Conservation (phyloP, 1,140 invertebrate genomes). For the Ceratosolen fusciceps region DNA sequence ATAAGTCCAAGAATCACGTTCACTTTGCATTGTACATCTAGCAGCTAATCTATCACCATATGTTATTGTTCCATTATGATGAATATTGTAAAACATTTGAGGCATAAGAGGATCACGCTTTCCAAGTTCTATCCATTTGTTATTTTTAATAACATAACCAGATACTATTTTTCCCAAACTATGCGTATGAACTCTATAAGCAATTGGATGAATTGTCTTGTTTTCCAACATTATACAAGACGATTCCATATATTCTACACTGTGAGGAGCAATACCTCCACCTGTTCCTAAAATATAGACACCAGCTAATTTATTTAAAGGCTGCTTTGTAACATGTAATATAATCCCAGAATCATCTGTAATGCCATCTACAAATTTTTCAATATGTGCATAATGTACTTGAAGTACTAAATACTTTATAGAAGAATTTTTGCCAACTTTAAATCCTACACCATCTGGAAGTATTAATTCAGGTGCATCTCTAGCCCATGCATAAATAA, state of each 20-base stretch:
- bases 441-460: conserved; percentile 88
- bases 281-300: conserved; percentile 89
- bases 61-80: conserved; percentile 74
- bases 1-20: conserved; percentile 75
- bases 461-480: conserved; percentile 90
- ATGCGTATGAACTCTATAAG: conserved; percentile 96
- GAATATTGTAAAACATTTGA: conserved; percentile 96
- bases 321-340: conserved; percentile 82
- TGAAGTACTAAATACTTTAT: conserved; percentile 90
- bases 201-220: conserved; percentile 93
- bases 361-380: conserved; percentile 80
- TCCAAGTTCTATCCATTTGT: conserved; percentile 88
- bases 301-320: conserved; percentile 85
- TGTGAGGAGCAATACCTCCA: conserved; percentile 81
- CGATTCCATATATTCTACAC: conserved; percentile 88
- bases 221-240: conserved; percentile 86
- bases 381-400: conserved; percentile 90
- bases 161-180: conserved; percentile 88
- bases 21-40: conserved; percentile 91
- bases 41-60: conserved; percentile 87
- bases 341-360: conserved; percentile 87
- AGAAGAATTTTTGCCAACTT: conserved; percentile 80
- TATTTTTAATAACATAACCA: conserved; percentile 83
- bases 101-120: conserved; percentile 93
- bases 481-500: conserved; percentile 97